Evolutionary conservation across 2,888 invertebrate species (phyloP), one percentile per base, ranked within the genome.

Genomic region (Orthosia gracilis): DNA sequence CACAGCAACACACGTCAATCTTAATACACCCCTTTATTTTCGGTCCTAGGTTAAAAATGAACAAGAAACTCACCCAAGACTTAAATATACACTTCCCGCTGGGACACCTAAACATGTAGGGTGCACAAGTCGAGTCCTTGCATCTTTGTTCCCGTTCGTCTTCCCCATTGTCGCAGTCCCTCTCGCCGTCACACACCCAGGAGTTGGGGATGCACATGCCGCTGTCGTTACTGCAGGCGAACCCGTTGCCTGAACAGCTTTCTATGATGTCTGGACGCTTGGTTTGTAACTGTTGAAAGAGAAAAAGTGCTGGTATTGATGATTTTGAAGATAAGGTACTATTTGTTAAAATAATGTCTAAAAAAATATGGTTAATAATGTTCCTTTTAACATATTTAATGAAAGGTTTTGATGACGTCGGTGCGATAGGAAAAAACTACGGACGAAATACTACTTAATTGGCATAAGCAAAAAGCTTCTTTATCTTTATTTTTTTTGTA

Each of bases 111-210:
- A 98, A 98, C 97, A 98, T 98, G 92, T 97, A 97, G 0, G 97
- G 97, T n/a, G 97, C 97, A 87, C 98, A 98, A 0, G 97, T 97
- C 1, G 97, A 96, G 68, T 97, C 95, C n/a, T 95, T 97, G 87
- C 99, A 99, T 50, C 90, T 89, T 1, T 93, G 93, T 73, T 97
- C 97, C 0, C 88, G 90, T 92, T 98, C 99, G 90, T 99, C 99
- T 47, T 98, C 97, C 0, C 97, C 97, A 80, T 97, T 97, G 0
- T 94, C 92, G 88, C 99, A 99, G 92, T 99, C 99, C n/a, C 96
- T 93, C 85, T 98, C 98, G 13, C 98, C 98, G 93, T 99, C 98
- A 94, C 99, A 99, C 57, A 97, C 97, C 97, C 98, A 98, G 23
- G 97, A 97, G 87, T 96, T 96, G 61, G 98, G 98, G 74, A 98